Percentiles rank a stretch among this genome's conserved stretches.
Evolutionary conservation across 2,888 invertebrate genomes (phyloP).

Genomic region (Camponotus fellah): DNA sequence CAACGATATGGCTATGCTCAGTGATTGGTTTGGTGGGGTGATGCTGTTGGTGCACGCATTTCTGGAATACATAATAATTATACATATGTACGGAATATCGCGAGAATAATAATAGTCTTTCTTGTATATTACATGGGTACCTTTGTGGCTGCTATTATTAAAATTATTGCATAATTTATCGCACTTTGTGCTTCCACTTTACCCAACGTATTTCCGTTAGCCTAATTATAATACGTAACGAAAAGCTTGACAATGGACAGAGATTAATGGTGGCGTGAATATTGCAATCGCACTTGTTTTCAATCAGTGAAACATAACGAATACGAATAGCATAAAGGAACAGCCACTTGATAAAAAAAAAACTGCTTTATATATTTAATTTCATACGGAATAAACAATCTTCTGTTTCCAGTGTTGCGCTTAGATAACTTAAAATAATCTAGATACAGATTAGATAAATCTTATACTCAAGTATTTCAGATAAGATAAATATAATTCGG

Average conservation of each 20-base stretch:
- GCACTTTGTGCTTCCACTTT: not conserved
- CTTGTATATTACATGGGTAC: not conserved
- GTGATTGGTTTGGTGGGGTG: not conserved
- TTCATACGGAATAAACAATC: not conserved
- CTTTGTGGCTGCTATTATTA: not conserved
- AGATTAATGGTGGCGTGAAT: not conserved
- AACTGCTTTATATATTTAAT: slow-evolving; percentile 12
- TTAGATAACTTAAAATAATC: too few relatives aligned
- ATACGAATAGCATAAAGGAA: not conserved
- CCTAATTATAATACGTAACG: not conserved
- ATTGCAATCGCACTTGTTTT: slow-evolving; percentile 11
- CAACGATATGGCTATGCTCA: slow-evolving; percentile 1
- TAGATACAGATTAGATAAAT: too few relatives aligned
- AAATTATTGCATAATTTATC: not conserved
- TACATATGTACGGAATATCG: not conserved
- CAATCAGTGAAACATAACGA: not conserved
- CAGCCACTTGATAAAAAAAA: not conserved
- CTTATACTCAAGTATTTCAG: too few relatives aligned
- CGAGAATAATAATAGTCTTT: not conserved
- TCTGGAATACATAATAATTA: not conserved
- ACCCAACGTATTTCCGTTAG: not conserved
- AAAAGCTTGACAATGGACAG: not conserved
- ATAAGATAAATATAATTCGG: too few relatives aligned
- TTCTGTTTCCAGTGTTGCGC: too few relatives aligned
- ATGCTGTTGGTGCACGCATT: not conserved